Evolutionary conservation across 2,888 invertebrate genomes (phyloP), one percentile per base, ranked within the genome.

Genomic region (Andricus quercusramuli): DNA sequence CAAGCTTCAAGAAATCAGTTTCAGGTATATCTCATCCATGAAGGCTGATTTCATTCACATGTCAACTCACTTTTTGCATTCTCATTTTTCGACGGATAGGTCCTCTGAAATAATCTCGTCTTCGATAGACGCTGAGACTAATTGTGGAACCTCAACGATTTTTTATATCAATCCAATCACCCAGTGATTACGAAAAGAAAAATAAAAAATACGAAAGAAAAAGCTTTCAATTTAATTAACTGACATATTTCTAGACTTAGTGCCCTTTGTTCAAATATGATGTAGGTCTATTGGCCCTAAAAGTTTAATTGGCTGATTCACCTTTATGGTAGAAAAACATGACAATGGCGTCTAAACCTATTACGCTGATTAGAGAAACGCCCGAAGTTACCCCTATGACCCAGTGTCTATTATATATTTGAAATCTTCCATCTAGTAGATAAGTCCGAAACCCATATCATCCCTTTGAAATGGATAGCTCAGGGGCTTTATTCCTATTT

Each of bases 1-100:
- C 56, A 74, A 29, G 51, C 51, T 25, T 29, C 51, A 70, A 56
- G 56, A 74, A 74, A 74, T 56, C 32, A 74, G n/a, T 56, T 56
- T 74, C 74, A 74, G 74, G 74, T 37, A 56, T 74, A 74, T 74
- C 74, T 74, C 56, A 15, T 22, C 56, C 74, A 37, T 37, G n/a
- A 32, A 56, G 74, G 37, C 59, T 74, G 56, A 74, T 74, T 74
- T 15, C 74, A 74, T 74, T 74, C 74, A 74, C 74, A 74, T 56
- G 56, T 74, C 74, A 37, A n/a, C 74, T 74, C 47, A 29, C 51
- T 56, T 74, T 37, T 74, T 51, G 20, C 29, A 47, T 32, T 59
- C n/a, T 59, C 22, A 4, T 56, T 62, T 62, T 62, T 62, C 5
- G 15, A 62, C 9, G 29, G 32, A 74, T 9, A 74, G 51, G 29